Percentiles rank a stretch among this genome's conserved stretches.
phyloP scores from a whole-genome alignment of 1,140 invertebrate genomes.

The Procambarus clarkii region DNA sequence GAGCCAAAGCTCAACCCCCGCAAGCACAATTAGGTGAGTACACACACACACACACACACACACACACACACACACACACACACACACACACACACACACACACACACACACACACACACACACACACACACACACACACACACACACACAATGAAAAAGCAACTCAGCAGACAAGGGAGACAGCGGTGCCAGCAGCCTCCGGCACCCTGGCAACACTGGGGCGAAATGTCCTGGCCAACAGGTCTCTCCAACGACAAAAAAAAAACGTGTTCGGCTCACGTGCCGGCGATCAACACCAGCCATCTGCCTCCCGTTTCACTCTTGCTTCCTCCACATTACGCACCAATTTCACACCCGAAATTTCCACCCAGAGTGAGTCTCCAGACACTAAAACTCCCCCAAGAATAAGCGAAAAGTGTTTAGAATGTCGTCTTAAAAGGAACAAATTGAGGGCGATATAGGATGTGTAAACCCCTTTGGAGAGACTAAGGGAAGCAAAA shows the following conservation, averaged over 20 bases:
- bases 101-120: no score
- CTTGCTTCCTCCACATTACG: not conserved
- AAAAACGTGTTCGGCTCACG: slow-evolving; percentile 2
- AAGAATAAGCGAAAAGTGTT: no score
- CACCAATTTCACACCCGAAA: not conserved
- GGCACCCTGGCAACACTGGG: not conserved
- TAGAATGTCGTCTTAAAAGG: no score
- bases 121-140: no score
- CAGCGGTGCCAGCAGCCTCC: not conserved
- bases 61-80: no score
- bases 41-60: no score
- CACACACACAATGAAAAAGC: not conserved
- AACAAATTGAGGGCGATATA: no score
- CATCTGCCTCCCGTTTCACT: not conserved
- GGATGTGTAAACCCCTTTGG: no score
- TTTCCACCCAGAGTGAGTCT: no score
- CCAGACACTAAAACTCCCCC: no score
- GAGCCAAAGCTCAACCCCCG: no score
- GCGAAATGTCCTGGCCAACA: not conserved
- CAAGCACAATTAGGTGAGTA: no score
- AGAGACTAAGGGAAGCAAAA: not conserved
- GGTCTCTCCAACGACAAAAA: not conserved
- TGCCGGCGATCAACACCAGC: not conserved
- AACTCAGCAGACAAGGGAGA: not conserved
- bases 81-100: not conserved